These are phyloP conservation scores for Papilio elwesi DNA, from an alignment of 2,888 invertebrate genomes.

Conservation along the genomic window DNA sequence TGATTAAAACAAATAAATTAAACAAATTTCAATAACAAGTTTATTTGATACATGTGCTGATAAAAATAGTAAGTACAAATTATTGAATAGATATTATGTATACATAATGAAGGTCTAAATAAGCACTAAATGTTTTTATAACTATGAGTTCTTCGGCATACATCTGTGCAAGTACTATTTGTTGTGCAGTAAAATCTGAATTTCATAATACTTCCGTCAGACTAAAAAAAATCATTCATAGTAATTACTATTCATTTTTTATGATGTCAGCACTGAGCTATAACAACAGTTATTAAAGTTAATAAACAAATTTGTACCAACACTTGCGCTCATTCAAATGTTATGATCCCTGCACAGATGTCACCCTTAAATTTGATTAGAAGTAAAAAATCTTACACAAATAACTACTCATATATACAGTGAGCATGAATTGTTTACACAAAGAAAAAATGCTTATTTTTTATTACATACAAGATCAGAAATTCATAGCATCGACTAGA, in stretches of 20 bases:
- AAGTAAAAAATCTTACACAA: slow-evolving; percentile 48
- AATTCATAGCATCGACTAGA: slow-evolving; percentile 73
- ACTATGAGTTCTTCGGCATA: slow-evolving; percentile 43
- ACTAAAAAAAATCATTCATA: background rate
- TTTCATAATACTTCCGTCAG: background rate
- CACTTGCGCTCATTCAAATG: slow-evolving; percentile 3
- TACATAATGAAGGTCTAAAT: slow-evolving; percentile 57
- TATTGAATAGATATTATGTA: slow-evolving; percentile 61
- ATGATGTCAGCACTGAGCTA: no score
- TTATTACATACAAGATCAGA: slow-evolving; percentile 60
- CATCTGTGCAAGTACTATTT: slow-evolving; percentile 37
- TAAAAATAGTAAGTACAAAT: slow-evolving; percentile 67
- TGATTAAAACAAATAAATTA: slow-evolving; percentile 59
- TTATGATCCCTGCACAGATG: slow-evolving; percentile 25
- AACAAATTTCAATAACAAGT: slow-evolving; percentile 78
- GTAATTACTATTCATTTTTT: background rate
- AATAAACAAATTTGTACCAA: slow-evolving; percentile 42
- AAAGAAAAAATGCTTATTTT: slow-evolving; percentile 72
- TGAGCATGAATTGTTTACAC: slow-evolving; percentile 67
- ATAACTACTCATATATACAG: slow-evolving; percentile 56
- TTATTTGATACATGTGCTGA: slow-evolving; percentile 77
- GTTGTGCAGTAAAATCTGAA: slow-evolving; percentile 39
- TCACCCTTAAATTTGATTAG: slow-evolving; percentile 11
- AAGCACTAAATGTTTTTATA: slow-evolving; percentile 56
- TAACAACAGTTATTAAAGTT: no score